phyloP scores from a whole-genome alignment of 2,113 vertebrate genomes.

The Clarias magur region DNA sequence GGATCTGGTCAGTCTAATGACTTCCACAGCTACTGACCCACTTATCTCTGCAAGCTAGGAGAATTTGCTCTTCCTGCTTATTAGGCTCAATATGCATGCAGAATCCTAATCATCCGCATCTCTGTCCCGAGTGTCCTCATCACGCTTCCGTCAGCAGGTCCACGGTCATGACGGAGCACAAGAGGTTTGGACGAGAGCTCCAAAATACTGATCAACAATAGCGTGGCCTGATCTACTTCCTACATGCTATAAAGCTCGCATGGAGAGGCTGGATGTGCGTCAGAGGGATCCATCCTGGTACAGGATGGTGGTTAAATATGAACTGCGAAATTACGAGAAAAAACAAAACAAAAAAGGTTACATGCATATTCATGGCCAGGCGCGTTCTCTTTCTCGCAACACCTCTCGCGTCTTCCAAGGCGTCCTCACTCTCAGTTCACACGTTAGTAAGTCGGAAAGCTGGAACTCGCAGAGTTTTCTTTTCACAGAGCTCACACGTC shows the following conservation, averaged over 20 bases:
- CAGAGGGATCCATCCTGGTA: not conserved
- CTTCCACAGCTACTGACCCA: conserved; percentile 65
- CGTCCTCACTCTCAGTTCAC: not conserved
- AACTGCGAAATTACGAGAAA: conserved; percentile 9
- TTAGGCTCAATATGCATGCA: conserved; percentile 49
- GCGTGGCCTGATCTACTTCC: not conserved
- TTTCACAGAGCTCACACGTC: conserved; percentile 35
- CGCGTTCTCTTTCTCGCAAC: not conserved
- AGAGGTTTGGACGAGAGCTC: not conserved
- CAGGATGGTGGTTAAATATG: not conserved
- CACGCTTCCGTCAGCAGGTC: conserved; percentile 18
- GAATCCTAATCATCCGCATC: conserved; percentile 48
- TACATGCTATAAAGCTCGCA: not conserved
- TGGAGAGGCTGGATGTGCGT: not conserved
- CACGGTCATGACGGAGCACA: conserved; percentile 3
- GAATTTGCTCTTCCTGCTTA: conserved; percentile 63
- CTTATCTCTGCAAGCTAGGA: conserved; percentile 61
- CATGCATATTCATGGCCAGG: conserved; percentile 5
- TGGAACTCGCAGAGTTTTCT: conserved; percentile 11
- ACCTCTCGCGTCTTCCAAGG: conserved; percentile 1
- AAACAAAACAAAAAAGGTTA: not conserved
- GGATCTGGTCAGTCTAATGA: conserved; percentile 61
- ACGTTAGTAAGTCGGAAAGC: not conserved
- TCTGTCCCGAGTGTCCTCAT: conserved; percentile 1
- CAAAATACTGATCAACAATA: not conserved